phyloP scores from a whole-genome alignment of 1,140 invertebrate genomes.

The Heliothis subflexa region DNA sequence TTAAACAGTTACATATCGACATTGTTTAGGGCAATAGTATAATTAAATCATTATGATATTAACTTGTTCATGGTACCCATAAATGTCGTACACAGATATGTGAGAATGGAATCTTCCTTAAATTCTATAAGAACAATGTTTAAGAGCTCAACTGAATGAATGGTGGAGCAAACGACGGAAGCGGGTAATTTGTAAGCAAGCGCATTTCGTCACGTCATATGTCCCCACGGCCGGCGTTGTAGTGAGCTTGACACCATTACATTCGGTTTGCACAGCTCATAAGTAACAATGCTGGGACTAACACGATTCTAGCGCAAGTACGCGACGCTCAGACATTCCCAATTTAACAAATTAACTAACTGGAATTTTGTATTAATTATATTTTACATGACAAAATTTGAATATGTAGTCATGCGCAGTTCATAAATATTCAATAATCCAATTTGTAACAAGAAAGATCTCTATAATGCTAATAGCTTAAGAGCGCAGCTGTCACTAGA shows the following conservation, averaged over 20 bases:
- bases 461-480: conserved; percentile 16
- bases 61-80: background rate
- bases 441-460: conserved; percentile 17
- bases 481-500: conserved; percentile 21
- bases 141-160: conserved; percentile 1
- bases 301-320: conserved; percentile 12
- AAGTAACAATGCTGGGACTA: background rate
- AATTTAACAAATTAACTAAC: background rate
- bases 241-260: background rate
- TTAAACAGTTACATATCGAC: background rate
- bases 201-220: background rate
- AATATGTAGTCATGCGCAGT: background rate
- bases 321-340: background rate
- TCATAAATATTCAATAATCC: background rate
- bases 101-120: conserved; percentile 14
- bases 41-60: background rate
- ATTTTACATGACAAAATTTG: conserved; percentile 7
- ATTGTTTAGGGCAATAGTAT: background rate
- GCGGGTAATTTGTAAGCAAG: conserved; percentile 24
- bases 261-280: background rate
- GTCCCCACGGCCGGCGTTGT: background rate
- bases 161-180: background rate
- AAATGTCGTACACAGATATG: conserved; percentile 11
- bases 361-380: background rate
- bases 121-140: conserved; percentile 1